Conservation (phyloP, 2,797 vertebrate species). For the Cygnus olor region DNA sequence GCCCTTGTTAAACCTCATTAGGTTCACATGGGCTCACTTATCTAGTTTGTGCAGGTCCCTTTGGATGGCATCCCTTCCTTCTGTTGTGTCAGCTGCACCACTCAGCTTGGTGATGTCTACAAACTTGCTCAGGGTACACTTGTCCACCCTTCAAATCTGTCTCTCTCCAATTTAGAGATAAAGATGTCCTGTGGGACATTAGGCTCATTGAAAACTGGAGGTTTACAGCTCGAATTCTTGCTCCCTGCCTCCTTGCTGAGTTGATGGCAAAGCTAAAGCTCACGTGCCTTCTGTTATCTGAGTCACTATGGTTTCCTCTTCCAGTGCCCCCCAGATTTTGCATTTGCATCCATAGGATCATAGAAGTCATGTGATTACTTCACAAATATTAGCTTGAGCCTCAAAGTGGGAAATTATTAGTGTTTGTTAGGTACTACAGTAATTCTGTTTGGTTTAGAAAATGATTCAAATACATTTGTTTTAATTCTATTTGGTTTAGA, state of each 20-base stretch:
- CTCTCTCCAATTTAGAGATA: too few species aligned
- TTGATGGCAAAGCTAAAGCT: background rate
- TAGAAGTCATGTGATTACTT: background rate
- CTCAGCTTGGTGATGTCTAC: too few species aligned
- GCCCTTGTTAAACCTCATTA: too few species aligned
- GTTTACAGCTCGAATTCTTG: background rate
- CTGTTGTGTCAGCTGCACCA: too few species aligned
- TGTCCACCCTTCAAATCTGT: too few species aligned
- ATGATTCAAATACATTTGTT: background rate
- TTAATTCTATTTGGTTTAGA: background rate
- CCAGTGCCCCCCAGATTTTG: background rate
- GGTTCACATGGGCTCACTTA: too few species aligned
- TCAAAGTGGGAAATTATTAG: accelerated
- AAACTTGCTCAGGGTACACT: too few species aligned
- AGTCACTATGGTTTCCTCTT: background rate
- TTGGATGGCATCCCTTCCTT: too few species aligned
- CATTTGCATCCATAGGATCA: accelerated
- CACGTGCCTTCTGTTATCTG: background rate
- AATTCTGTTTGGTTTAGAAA: background rate
- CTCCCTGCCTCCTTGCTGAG: background rate
- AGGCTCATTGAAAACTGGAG: background rate
- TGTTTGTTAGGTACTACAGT: background rate
- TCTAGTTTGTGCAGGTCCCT: too few species aligned
- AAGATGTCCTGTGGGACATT: background rate
- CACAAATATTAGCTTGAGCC: background rate